A percentile compares a stretch with the other conserved stretches of the same genome.
These are phyloP conservation scores for Toxotes chatareus DNA, from an alignment of 2,113 vertebrate genomes.

Conservation along the genomic window DNA sequence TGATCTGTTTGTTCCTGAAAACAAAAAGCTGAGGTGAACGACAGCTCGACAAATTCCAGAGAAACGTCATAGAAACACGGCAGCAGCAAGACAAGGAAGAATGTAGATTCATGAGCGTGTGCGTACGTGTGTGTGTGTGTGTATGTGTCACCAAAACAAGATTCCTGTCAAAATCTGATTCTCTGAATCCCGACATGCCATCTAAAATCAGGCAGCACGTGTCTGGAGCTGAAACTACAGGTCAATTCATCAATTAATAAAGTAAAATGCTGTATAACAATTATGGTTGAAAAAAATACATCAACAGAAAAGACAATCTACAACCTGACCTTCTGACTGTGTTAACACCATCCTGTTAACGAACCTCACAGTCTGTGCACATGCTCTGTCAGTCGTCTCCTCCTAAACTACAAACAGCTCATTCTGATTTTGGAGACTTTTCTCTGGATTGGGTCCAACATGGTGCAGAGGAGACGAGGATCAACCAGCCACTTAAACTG, in stretches of 20 bases:
- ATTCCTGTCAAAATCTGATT: background rate
- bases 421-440: conserved; percentile 22
- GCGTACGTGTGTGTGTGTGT: background rate
- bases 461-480: conserved; percentile 4
- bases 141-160: background rate
- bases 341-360: background rate
- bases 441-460: background rate
- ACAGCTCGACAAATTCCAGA: conserved; percentile 8
- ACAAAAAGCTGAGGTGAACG: conserved; percentile 19
- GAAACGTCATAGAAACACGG: background rate
- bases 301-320: background rate
- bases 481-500: conserved; percentile 21
- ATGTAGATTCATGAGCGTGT: background rate
- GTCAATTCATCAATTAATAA: background rate
- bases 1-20: conserved; percentile 45
- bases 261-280: background rate
- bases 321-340: background rate
- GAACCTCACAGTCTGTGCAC: conserved; percentile 2
- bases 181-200: background rate
- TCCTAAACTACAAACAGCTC: conserved; percentile 10
- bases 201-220: background rate
- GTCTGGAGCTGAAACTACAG: background rate
- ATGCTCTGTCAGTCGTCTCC: background rate
- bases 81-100: background rate
- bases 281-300: background rate